These are phyloP conservation scores for Casuarius casuarius DNA, from an alignment of 2,113 vertebrate species.

Conservation along the genomic window DNA sequence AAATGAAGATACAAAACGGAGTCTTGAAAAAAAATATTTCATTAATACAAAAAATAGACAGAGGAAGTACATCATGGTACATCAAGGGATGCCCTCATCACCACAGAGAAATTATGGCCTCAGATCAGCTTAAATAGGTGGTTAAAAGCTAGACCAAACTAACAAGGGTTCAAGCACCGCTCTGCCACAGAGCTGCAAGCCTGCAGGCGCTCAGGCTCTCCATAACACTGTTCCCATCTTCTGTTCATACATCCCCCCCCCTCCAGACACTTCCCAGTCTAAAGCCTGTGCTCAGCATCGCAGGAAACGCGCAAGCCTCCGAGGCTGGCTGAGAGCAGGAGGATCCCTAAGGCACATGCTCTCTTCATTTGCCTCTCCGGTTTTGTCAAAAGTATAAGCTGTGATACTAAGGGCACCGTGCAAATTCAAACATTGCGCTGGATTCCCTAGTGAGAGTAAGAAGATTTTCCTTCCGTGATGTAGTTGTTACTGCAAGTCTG, in stretches of 20 bases:
- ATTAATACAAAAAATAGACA: background rate
- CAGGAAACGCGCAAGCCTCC: background rate
- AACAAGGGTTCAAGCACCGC: background rate
- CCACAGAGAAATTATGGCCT: background rate
- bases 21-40: background rate
- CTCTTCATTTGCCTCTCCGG: background rate
- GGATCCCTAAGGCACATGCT: accelerated
- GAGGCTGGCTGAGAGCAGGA: background rate
- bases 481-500: background rate
- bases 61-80: background rate
- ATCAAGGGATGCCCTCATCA: background rate
- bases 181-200: background rate
- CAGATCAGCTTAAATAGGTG: background rate
- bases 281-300: background rate
- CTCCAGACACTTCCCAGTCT: background rate
- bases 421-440: background rate
- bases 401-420: background rate
- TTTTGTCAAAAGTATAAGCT: background rate
- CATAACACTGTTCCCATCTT: background rate
- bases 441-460: background rate
- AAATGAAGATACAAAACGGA: background rate
- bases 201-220: background rate
- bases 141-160: background rate
- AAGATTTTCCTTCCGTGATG: background rate
- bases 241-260: background rate